Evolutionary conservation across 2,797 vertebrate species (phyloP).

Genomic region (Galago senegalensis): DNA sequence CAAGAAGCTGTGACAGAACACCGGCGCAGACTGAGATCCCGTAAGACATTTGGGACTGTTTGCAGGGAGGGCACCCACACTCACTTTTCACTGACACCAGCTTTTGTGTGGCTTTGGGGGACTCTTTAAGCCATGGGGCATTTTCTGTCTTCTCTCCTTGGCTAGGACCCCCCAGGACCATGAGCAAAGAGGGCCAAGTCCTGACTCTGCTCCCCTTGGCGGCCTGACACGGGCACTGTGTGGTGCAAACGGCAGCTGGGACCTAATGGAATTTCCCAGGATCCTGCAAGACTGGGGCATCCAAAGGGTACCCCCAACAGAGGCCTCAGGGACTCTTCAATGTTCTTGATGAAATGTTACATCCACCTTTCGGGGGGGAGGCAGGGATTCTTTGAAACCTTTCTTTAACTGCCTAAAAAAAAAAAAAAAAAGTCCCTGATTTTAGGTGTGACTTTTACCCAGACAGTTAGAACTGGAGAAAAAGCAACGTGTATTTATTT

Average conservation of each 20-base stretch:
- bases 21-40: background rate
- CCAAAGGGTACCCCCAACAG: too few species aligned
- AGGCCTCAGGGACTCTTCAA: background rate
- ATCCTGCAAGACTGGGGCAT: background rate
- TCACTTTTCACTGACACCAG: background rate
- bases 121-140: too few species aligned
- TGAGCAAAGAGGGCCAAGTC: background rate
- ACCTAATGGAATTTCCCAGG: background rate
- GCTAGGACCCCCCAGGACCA: background rate
- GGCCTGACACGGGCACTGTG: too few species aligned
- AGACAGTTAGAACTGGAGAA: accelerated
- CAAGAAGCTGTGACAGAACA: background rate
- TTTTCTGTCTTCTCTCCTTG: background rate
- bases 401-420: background rate
- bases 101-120: background rate
- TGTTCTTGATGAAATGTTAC: background rate
- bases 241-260: background rate
- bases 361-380: background rate
- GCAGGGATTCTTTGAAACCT: background rate
- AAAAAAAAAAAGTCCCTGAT: background rate
- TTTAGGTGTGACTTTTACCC: background rate
- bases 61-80: accelerated
- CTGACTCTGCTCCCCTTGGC: background rate
- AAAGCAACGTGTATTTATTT: background rate
- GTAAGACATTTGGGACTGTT: background rate